phyloP scores from a whole-genome alignment of 2,797 vertebrate genomes.

The Enteromius afrohamiltoni region DNA sequence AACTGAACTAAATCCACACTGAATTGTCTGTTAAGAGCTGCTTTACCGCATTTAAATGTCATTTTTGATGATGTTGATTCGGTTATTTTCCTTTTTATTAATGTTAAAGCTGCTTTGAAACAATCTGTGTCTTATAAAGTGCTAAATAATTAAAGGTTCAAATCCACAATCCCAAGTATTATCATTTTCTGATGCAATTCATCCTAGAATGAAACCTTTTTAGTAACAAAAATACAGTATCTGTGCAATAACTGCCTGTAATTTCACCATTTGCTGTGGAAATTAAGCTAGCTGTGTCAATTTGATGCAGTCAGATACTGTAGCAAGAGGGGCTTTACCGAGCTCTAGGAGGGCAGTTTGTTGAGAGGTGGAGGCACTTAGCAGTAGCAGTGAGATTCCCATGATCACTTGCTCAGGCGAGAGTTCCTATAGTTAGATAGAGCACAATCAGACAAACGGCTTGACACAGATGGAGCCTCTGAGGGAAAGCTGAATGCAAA shows the following conservation, averaged over 20 bases:
- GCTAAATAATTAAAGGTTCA: neutral
- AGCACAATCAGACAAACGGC: conserved; percentile 31
- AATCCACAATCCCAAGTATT: neutral
- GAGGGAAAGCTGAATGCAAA: conserved; percentile 33
- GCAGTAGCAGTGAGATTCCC: conserved; percentile 84
- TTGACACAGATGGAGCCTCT: conserved; percentile 39
- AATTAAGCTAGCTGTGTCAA: conserved; percentile 35
- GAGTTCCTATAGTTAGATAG: conserved; percentile 75
- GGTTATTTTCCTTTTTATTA: neutral
- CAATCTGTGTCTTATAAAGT: neutral
- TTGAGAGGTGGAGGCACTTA: conserved; percentile 84
- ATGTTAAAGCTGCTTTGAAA: neutral
- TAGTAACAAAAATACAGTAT: neutral
- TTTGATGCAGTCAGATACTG: conserved; percentile 1
- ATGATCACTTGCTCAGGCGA: conserved; percentile 81
- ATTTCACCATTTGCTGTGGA: neutral
- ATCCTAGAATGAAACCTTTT: neutral
- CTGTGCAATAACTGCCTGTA: neutral
- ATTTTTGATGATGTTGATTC: neutral
- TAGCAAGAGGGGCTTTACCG: conserved; percentile 75
- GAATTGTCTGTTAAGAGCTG: neutral
- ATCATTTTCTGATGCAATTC: neutral
- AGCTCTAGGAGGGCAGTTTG: conserved; percentile 85
- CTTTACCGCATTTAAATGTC: neutral
- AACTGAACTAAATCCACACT: too few species aligned